Conservation (phyloP, 1,140 invertebrate species). For the Drosophila novamexicana region DNA sequence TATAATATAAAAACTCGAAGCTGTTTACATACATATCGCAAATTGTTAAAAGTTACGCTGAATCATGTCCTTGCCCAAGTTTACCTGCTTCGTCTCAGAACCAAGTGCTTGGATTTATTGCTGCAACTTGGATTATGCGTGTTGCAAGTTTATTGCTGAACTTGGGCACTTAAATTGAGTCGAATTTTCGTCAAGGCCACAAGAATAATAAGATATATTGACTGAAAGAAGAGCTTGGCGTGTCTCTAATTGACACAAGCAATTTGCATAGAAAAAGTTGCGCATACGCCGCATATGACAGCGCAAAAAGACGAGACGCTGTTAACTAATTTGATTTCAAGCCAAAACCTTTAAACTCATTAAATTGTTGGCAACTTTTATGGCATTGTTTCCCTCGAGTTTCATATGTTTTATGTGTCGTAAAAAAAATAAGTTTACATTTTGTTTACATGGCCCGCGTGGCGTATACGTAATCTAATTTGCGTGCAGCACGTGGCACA, state of each 20-base stretch:
- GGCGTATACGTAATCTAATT: conserved; percentile 72
- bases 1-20: too few species aligned
- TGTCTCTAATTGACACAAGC: conserved; percentile 30
- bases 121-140: background rate
- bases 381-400: background rate
- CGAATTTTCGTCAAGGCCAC: background rate
- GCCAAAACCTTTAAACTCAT: conserved; percentile 44
- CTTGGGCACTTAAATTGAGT: conserved; percentile 13
- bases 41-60: too few species aligned
- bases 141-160: conserved; percentile 16
- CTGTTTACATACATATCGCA: too few species aligned
- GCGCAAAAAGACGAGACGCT: background rate
- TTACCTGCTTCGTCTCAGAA: background rate
- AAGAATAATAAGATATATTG: conserved; percentile 6
- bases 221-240: conserved; percentile 1
- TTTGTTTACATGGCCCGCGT: conserved; percentile 26
- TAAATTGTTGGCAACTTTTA: conserved; percentile 36
- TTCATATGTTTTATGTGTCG: background rate
- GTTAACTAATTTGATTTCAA: conserved; percentile 36
- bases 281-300: conserved; percentile 18
- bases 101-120: background rate
- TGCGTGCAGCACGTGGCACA: conserved; percentile 62
- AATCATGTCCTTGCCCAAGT: background rate
- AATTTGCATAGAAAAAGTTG: conserved; percentile 20
- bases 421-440: conserved; percentile 42